Evolutionary conservation across 2,797 vertebrate genomes (phyloP), one percentile per base, ranked within the genome.

Genomic region (Emydoidea blandingii): DNA sequence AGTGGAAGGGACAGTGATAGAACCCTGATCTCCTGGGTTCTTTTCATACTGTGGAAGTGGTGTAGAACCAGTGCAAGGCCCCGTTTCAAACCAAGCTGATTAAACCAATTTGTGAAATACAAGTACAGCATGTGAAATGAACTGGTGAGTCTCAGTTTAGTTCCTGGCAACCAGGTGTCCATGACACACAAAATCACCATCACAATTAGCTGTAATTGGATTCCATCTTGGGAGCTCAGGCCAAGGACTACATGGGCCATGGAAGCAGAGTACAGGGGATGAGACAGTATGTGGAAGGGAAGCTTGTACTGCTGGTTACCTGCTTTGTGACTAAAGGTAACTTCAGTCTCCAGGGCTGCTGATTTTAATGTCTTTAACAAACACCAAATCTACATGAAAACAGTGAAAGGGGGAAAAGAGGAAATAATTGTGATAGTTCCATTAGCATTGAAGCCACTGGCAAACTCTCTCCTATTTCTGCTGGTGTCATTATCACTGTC

Each of bases 361-460:
- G 81, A 50, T 88, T 95, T 14, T 86, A n/a, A 14, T 29, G 56
- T 37, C 34, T 37, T 72, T 72, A 72, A 41, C 10, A 72, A 72
- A 37, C 21, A 72, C 56, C 81, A 65, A 18, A 49, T 31, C 8
- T 78, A 29, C 44, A 78, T 49, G 27, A 49, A 11, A 79, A 29
- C 5, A 54, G 90, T 54, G 1, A 44, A 57, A 44, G 16, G 31
- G 12, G 41, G 12, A 16, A 78, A 54, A 86, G 90, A 93, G 91
- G 93, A 96, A 95, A 94, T 89, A 19, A 79, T 41, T 72, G 34
- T 1, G 4, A 18, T 79, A 85, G 92, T 85, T 97, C 94, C 92
- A 81, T 95, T 81, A 57, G 94, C 72, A 90, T 49, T 88, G 87
- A 88, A 86, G 78, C 89, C 86, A 78, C 44, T 76, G 79, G 83